Percentiles rank a stretch among this genome's conserved stretches.
Evolutionary conservation across 1,140 invertebrate species (phyloP).

Genomic region (Nephila pilipes): DNA sequence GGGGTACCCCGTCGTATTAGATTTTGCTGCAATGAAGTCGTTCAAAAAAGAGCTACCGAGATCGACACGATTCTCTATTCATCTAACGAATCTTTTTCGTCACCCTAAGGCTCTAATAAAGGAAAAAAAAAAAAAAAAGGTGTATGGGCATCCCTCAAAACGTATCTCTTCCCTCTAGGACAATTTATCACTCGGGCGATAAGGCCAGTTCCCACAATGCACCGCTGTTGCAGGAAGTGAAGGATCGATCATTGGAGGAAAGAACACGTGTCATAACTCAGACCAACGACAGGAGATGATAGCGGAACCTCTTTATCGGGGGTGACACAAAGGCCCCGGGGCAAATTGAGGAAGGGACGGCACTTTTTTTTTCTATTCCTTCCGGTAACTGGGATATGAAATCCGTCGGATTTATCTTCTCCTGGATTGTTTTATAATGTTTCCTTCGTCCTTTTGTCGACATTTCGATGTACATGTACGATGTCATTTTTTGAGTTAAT

Average conservation of each 20-base stretch:
- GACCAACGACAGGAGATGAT: neutral
- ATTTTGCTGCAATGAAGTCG: too few species aligned
- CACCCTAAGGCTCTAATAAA: too few species aligned
- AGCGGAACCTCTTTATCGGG: slow-evolving; percentile 20
- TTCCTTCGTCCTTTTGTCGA: too few species aligned
- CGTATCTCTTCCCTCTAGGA: neutral
- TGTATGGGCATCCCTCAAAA: neutral
- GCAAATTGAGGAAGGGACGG: neutral
- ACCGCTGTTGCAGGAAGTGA: neutral
- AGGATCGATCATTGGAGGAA: neutral
- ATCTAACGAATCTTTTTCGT: too few species aligned
- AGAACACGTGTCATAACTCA: slow-evolving; percentile 26
- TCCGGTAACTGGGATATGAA: neutral
- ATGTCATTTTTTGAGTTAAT: too few species aligned
- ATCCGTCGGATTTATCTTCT: neutral
- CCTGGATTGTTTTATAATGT: too few species aligned
- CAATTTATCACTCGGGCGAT: neutral
- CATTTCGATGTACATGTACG: too few species aligned
- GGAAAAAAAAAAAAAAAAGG: too few species aligned
- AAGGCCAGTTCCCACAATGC: neutral
- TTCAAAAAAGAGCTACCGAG: neutral
- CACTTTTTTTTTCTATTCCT: neutral
- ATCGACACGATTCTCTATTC: neutral
- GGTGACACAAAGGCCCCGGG: neutral
- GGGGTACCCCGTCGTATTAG: too few species aligned